A percentile compares a stretch with the other conserved stretches of the same genome.
These are phyloP conservation scores for Sycophila texana DNA, from an alignment of 2,888 invertebrate genomes.

Conservation along the genomic window DNA sequence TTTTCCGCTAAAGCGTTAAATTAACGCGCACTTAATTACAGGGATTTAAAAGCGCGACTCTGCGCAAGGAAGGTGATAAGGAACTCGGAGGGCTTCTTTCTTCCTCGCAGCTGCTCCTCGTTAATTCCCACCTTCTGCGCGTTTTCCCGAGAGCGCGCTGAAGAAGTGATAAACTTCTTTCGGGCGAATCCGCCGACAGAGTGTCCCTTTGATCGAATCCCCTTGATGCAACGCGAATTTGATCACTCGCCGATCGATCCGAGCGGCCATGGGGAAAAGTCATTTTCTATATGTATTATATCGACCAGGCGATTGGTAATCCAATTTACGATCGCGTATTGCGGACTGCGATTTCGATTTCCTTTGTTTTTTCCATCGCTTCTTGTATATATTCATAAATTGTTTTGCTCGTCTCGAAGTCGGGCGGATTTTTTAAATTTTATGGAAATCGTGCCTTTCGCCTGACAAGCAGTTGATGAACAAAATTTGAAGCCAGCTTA, in stretches of 20 bases:
- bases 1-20: background rate
- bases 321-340: constrained; percentile 37
- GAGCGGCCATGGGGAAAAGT: constrained; percentile 1
- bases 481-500: background rate
- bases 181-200: background rate
- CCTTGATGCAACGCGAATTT: constrained; percentile 8
- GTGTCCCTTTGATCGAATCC: constrained; percentile 26
- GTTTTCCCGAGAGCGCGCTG: background rate
- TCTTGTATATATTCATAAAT: background rate
- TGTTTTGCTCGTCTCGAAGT: background rate
- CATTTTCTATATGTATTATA: constrained; percentile 26
- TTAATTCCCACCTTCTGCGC: constrained; percentile 20
- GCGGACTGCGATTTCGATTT: no score
- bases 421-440: background rate
- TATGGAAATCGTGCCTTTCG: background rate
- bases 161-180: constrained; percentile 34
- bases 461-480: background rate
- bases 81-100: background rate
- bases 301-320: constrained; percentile 20
- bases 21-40: constrained; percentile 32
- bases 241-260: constrained; percentile 35
- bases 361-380: background rate
- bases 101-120: background rate
- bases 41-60: constrained; percentile 21
- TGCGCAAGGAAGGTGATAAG: background rate